These are phyloP conservation scores for Ernsta delagoae DNA, from an alignment of 2,888 invertebrate genomes.

Conservation along the genomic window DNA sequence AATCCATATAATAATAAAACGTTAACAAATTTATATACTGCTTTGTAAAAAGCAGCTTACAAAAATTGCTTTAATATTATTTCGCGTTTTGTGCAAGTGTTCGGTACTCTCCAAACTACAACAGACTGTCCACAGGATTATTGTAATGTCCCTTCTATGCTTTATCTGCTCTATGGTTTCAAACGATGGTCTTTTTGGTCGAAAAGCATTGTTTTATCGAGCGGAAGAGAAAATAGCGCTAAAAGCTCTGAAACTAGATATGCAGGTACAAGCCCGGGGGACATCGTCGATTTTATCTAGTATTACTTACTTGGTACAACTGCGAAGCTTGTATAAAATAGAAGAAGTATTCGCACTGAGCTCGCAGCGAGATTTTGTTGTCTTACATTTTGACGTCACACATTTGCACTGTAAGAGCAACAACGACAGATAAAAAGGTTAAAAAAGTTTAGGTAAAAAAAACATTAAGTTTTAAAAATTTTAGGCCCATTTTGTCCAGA, in stretches of 20 bases:
- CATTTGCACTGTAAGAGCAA: no score
- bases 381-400: no score
- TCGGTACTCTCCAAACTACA: no score
- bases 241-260: conserved; percentile 35
- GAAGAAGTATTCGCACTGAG: background rate
- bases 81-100: no score
- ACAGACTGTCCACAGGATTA: background rate
- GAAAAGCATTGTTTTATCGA: conserved; percentile 37
- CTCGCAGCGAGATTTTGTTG: background rate
- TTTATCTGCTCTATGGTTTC: background rate
- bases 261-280: conserved; percentile 33
- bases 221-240: conserved; percentile 33
- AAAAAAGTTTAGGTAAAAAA: no score
- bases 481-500: no score
- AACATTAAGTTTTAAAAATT: no score
- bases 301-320: conserved; percentile 16
- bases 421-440: no score
- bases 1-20: no score
- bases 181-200: conserved; percentile 34
- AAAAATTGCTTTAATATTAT: no score
- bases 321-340: conserved; percentile 1
- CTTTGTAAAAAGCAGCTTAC: no score
- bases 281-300: conserved; percentile 22
- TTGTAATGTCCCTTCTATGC: conserved; percentile 3
- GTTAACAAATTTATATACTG: no score